A percentile compares a stretch with the other conserved stretches of the same genome.
Conservation (phyloP, 2,797 vertebrate species). For the Muscicapa comitata region DNA sequence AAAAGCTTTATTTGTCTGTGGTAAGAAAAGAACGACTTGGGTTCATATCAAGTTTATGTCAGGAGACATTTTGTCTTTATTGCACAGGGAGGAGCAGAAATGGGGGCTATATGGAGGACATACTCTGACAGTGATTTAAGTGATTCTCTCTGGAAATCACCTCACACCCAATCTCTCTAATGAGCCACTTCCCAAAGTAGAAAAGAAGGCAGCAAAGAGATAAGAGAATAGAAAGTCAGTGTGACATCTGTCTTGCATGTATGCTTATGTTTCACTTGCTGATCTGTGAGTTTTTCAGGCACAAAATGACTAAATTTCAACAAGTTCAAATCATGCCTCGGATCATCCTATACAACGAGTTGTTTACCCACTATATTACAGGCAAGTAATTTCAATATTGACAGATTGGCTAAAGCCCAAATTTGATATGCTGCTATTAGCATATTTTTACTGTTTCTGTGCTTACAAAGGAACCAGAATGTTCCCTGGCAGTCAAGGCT, state of each 20-base stretch:
- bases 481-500: constrained; percentile 56
- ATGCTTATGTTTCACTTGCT: constrained; percentile 28
- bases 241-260: constrained; percentile 35
- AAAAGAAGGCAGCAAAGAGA: not conserved
- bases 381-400: constrained; percentile 66
- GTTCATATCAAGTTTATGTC: not conserved
- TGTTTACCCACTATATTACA: constrained; percentile 60
- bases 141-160: not conserved
- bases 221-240: constrained; percentile 9
- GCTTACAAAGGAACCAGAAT: constrained; percentile 57
- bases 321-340: constrained; percentile 45
- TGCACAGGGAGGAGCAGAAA: not conserved
- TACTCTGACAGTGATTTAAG: not conserved
- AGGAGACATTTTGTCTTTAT: constrained; percentile 15
- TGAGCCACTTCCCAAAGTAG: not conserved
- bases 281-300: constrained; percentile 44
- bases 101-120: not conserved
- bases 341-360: constrained; percentile 36
- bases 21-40: not conserved
- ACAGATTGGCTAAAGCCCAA: constrained; percentile 62
- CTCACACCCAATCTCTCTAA: not conserved
- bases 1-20: not conserved
- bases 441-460: constrained; percentile 65
- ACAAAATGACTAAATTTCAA: constrained; percentile 62
- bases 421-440: constrained; percentile 59